Evolutionary conservation across 2,113 vertebrate species (phyloP), one percentile per base, ranked within the genome.

Genomic region (Otus sunia): DNA sequence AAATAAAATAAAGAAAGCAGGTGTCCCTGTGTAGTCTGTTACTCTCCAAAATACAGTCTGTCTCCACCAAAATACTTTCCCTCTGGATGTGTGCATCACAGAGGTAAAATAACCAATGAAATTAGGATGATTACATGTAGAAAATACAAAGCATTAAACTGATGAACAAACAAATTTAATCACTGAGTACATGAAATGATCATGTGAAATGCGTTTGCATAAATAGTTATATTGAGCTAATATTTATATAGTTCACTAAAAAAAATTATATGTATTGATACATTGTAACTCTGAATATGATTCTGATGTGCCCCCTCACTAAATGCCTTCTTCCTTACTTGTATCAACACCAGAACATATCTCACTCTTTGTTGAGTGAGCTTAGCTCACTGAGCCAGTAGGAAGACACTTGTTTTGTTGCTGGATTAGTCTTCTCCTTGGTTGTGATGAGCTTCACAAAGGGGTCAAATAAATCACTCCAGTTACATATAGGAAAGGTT

Each of bases 91-190:
- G 39, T 10, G 68, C 18, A 85, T 18, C n/a, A 85, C 64, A 76
- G 23, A 76, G 41, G 41, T 68, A 62, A 93, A 88, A 89, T 73
- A 66, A 13, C 32, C 53, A 73, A 29, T 55, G 45, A 80, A 92
- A 93, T 73, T 56, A 73, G 29, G 25, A 69, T 76, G 43, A 69
- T 79, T 87, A 34, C 52, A 43, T 59, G 26, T 34, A 91, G 91
- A 90, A 90, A 94, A 90, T 37, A 50, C 23, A 72, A 94, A 84
- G 6, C 59, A 88, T 62, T 77, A 86, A 91, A 88, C 0, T 6
- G 22, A 90, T 76, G 74, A 84, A 88, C 39, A 90, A 96, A 72
- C 41, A 90, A 77, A 88, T 76, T 68, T 86, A 94, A 89, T 90
- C 58, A 88, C 45, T 52, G 47, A 77, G 37, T 88, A 67, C 3